A percentile compares a stretch with the other conserved stretches of the same genome.
Conservation (phyloP, 2,113 vertebrate genomes). For the Anthoscopus minutus region DNA sequence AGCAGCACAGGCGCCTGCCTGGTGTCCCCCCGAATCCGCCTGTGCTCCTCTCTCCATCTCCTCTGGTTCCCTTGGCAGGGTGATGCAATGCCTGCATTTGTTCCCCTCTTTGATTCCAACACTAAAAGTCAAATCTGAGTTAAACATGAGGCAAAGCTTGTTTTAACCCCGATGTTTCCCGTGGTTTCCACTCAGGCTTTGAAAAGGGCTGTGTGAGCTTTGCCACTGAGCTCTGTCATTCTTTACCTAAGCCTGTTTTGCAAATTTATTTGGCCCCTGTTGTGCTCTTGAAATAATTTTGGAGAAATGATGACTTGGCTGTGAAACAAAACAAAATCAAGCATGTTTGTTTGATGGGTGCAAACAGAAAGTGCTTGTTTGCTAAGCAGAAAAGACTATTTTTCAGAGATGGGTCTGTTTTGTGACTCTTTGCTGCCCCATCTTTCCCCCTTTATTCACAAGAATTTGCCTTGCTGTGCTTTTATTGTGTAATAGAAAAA, state of each 20-base stretch:
- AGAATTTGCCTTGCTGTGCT: background rate
- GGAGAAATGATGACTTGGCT: background rate
- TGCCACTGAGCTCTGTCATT: background rate
- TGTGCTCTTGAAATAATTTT: constrained; percentile 6
- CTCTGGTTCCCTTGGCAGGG: background rate
- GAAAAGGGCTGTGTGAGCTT: background rate
- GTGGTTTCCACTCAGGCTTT: background rate
- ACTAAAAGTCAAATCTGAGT: background rate
- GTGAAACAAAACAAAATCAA: constrained; percentile 11
- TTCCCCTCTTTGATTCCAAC: background rate
- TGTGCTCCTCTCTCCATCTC: background rate
- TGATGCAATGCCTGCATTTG: background rate
- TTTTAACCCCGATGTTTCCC: background rate
- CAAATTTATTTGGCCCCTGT: constrained; percentile 2
- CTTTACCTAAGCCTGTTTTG: background rate
- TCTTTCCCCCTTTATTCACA: background rate
- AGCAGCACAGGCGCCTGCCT: background rate
- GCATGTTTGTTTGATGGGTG: background rate
- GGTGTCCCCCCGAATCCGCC: background rate
- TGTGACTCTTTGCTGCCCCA: background rate
- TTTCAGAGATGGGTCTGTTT: background rate
- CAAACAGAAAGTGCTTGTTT: constrained; percentile 5
- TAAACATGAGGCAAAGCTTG: background rate
- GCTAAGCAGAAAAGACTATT: background rate
- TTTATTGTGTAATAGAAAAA: background rate